Percentiles rank a stretch among this genome's conserved stretches.
Evolutionary conservation across 2,797 vertebrate genomes (phyloP).

Genomic region (Coilia nasus): DNA sequence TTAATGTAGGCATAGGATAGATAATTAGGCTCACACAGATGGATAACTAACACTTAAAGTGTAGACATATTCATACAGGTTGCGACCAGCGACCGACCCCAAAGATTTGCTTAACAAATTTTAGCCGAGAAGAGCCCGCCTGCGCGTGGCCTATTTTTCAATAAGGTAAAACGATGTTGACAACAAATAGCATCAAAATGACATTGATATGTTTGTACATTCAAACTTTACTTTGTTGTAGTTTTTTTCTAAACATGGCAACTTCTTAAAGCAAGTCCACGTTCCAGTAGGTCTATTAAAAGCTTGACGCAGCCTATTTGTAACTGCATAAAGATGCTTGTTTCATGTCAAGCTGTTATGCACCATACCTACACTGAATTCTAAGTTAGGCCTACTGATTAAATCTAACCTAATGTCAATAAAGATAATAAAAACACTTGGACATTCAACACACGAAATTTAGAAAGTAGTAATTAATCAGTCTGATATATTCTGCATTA

Average conservation of each 20-base stretch:
- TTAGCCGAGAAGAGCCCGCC: not conserved
- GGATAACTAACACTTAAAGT: not conserved
- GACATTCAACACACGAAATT: not conserved
- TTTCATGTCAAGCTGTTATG: too few relatives aligned
- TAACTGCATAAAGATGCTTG: too few relatives aligned
- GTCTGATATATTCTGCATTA: not conserved
- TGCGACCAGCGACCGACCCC: not conserved
- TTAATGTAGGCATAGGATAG: too few relatives aligned
- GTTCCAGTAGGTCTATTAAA: too few relatives aligned
- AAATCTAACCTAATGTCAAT: too few relatives aligned
- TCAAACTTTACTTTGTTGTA: not conserved
- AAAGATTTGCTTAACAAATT: conserved; percentile 17
- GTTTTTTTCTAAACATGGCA: not conserved
- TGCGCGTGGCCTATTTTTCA: too few relatives aligned
- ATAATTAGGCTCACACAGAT: not conserved
- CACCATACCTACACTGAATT: not conserved
- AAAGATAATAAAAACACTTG: not conserved
- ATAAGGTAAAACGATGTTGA: too few relatives aligned
- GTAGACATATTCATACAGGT: not conserved
- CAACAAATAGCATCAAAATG: not conserved
- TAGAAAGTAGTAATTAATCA: not conserved
- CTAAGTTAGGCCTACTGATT: not conserved
- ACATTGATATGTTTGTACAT: not conserved
- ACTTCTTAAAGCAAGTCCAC: too few relatives aligned
- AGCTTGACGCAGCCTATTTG: too few relatives aligned